Percentiles rank a stretch among this genome's conserved stretches.
phyloP scores from a whole-genome alignment of 64 coral and sea anemone genomes.

The Pocillopora verrucosa region DNA sequence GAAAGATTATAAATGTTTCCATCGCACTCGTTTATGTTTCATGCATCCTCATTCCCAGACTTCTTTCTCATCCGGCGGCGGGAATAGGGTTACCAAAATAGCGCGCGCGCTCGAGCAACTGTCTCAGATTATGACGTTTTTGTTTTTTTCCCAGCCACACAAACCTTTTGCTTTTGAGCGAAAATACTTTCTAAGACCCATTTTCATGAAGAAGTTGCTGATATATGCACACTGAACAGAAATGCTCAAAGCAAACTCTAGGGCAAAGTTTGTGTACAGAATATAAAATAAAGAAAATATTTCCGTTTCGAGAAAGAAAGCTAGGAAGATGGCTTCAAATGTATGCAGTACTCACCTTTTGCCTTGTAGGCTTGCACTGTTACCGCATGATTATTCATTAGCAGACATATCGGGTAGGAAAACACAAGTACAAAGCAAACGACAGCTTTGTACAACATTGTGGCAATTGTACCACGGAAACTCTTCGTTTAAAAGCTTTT shows the following conservation, averaged over 20 bases:
- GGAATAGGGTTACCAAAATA: no score
- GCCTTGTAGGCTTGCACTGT: not conserved
- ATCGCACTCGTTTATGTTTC: no score
- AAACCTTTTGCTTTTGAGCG: not conserved
- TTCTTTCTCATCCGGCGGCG: no score
- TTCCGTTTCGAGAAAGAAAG: not conserved
- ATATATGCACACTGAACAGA: no score
- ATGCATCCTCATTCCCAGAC: no score
- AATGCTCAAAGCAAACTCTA: no score
- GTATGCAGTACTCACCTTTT: not conserved
- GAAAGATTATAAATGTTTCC: no score
- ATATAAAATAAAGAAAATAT: not conserved
- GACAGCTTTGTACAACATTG: not conserved
- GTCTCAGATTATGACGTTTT: no score
- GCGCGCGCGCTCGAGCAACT: no score
- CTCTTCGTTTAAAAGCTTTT: not conserved
- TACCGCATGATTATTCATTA: not conserved
- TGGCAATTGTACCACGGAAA: not conserved
- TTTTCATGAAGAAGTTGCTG: no score
- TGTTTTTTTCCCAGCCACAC: not conserved
- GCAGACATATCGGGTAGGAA: not conserved
- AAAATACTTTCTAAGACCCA: not conserved
- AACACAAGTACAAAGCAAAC: not conserved
- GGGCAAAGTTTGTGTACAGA: not conserved
- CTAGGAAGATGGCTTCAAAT: not conserved